Base-by-base conservation (phyloP, 1,140 invertebrate species). In the Eupristina koningsbergeri region DNA sequence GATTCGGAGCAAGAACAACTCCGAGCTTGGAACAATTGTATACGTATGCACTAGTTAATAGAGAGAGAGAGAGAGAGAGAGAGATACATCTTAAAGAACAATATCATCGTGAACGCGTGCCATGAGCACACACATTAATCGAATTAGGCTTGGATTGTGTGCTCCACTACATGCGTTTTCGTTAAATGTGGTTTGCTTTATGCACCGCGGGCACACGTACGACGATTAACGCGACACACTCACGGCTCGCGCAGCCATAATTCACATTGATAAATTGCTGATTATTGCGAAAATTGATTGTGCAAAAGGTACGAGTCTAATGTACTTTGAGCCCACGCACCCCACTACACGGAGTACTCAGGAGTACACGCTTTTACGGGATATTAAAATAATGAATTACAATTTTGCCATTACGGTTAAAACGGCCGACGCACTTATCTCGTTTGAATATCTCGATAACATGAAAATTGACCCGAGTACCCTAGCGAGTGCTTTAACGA, bases 271-370 rank as follows among this genome's bases (percentile, higher is more conserved):
- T 41, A 71, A 71, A 41, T n/a, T 22, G 36, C 39, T 41, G 67
- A 71, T 71, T 71, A 71, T 39, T n/a, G 67, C 67, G 41, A 3
- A 71, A 71, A 71, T n/a, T 71, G 41, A 71, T 71, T 19, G 36
- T 6, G 31, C 19, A 58, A 58, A 58, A 26, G 5, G 19, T 22
- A 11, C 41, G 41, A 11, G 6, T 45, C 41, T 5, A 45, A 11
- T 15, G 47, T 50, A 17, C 47, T 17, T 50, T 50, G 17, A 50
- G 8, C 47, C 47, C 47, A 17, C 47, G 47, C 47, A 50, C 47
- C 22, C 22, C 22, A 58, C 11, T 17, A 5, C 26, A 22, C 3
- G 53, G 53, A 58, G 3, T 19, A 26, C 22, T 1, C 7, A 13
- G 9, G 53, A 58, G 26, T 58, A 22, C 26, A 26, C 53, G 2